phyloP scores from a whole-genome alignment of 2,888 invertebrate genomes.

The Stratiomys singularior region DNA sequence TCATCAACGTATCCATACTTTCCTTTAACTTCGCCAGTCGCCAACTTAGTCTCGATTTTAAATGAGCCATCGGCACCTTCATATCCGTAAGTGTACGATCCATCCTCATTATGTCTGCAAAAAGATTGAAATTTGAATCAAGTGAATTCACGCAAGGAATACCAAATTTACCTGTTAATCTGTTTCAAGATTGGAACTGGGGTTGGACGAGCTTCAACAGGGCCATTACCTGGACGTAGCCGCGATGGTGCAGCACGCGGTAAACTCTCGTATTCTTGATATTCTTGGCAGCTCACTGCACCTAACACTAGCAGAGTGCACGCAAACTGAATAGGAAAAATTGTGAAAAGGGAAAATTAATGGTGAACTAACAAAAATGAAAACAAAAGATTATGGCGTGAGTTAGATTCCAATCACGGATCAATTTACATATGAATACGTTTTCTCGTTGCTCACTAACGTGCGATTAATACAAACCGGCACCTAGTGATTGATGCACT shows the following conservation, averaged over 20 bases:
- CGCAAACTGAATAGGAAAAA: constrained; percentile 30
- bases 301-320: constrained; percentile 49
- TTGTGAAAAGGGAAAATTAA: background rate
- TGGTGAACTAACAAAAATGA: background rate
- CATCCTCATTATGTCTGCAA: constrained; percentile 85
- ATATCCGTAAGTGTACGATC: constrained; percentile 91
- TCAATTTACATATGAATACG: background rate
- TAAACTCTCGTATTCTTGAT: constrained; percentile 63
- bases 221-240: constrained; percentile 57
- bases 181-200: constrained; percentile 86
- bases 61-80: constrained; percentile 89
- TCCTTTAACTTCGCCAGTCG: constrained; percentile 85
- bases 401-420: background rate
- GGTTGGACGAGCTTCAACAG: constrained; percentile 64
- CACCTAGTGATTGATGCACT: too few species aligned
- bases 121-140: constrained; percentile 9
- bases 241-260: constrained; percentile 61
- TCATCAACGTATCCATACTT: constrained; percentile 92
- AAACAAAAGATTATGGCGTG: background rate
- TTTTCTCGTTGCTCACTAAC: background rate
- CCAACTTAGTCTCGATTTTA: constrained; percentile 88
- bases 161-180: constrained; percentile 75
- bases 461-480: too few species aligned
- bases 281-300: constrained; percentile 61
- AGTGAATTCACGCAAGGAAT: background rate